These are phyloP conservation scores for Apodemus speciosus DNA, from an alignment of 2,113 vertebrate species.

Conservation along the genomic window DNA sequence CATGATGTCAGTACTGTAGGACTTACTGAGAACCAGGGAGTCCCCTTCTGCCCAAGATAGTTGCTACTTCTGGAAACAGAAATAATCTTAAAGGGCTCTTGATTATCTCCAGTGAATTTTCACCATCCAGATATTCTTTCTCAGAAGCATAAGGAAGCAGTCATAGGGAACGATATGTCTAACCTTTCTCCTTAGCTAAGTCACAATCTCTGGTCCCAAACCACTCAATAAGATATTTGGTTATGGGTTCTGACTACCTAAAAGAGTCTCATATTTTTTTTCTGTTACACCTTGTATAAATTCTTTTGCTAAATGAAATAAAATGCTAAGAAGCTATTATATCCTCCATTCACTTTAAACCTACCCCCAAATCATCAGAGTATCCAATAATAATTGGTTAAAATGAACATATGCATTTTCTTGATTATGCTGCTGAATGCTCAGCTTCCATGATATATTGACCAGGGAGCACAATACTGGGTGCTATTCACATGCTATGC, in stretches of 20 bases:
- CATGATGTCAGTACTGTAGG: neutral
- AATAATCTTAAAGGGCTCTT: neutral
- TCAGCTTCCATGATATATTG: neutral
- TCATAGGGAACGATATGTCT: neutral
- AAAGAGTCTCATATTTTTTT: neutral
- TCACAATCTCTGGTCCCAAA: neutral
- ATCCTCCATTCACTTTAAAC: neutral
- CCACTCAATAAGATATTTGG: neutral
- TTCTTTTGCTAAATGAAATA: neutral
- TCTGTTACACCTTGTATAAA: neutral
- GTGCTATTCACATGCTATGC: neutral
- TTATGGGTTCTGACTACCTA: neutral
- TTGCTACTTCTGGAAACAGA: neutral
- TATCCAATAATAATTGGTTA: neutral
- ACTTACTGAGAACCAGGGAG: neutral
- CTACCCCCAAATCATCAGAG: neutral
- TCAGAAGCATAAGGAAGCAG: neutral
- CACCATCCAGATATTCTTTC: neutral
- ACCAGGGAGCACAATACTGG: neutral
- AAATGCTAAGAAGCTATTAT: neutral
- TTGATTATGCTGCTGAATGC: neutral
- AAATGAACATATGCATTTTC: neutral
- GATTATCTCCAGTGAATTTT: neutral
- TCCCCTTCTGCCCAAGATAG: neutral
- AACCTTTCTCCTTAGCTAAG: neutral